Evolutionary conservation across 2,797 vertebrate species (phyloP), one percentile per base, ranked within the genome.

Genomic region (Tenualosa thibaudeaui): DNA sequence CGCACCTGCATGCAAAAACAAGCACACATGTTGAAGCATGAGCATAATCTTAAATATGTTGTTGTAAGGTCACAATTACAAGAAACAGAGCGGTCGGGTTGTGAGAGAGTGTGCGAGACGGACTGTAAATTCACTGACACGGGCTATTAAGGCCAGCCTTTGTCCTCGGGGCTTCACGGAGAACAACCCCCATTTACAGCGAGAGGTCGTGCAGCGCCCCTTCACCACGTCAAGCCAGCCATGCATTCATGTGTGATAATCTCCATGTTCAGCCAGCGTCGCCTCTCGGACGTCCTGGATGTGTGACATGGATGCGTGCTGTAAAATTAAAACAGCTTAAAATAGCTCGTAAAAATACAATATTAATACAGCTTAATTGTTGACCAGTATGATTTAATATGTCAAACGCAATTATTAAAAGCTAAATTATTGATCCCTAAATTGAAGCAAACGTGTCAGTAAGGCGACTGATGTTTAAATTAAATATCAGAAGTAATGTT

Each of bases 121-220:
- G 71, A 78, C 40, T 78, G 12, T 40, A 31, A 5, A 75, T 75
- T 75, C 71, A 78, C 37, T 19, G 43, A 40, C 0, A 46, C 40
- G n/a, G 71, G 71, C 71, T 78, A 78, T 78, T 78, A 17, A 78
- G 71, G 71, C 37, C 71, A 78, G 17, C 7, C 71, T 46, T 78
- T 78, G 71, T 78, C 71, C 71, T 78, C 37, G 0, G 71, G 40
- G 40, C 40, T 46, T 46, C 71, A 78, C 37, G 2, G 71, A 46
- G 71, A 78, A 46, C 71, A 78, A 43, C 71, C 71, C 71, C 71
- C 71, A 78, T 78, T 78, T 78, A 46, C 71, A 78, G 37, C 5
- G 71, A 78, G 71, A 78, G 71, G 71, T 43, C 40, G 71, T 8
- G 40, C 40, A 46, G 71, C 71, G 71, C 71, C 71, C 71, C 71